These are phyloP conservation scores for Oncorhynchus masou DNA, from an alignment of 2,113 vertebrate species.

Conservation along the genomic window DNA sequence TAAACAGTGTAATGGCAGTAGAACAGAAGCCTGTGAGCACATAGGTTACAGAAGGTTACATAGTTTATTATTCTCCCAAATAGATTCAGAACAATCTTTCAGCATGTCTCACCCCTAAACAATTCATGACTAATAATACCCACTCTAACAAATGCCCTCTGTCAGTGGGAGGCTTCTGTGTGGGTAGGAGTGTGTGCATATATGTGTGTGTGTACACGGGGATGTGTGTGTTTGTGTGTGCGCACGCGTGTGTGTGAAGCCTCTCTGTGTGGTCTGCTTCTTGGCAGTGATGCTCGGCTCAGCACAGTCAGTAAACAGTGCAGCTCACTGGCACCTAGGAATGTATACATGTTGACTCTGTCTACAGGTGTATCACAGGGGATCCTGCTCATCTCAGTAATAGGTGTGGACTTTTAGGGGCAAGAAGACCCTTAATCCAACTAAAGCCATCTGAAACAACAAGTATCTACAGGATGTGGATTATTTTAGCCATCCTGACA, in stretches of 20 bases:
- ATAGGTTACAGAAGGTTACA: background rate
- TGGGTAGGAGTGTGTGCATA: too few relatives aligned
- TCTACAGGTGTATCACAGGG: background rate
- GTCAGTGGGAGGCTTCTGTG: background rate
- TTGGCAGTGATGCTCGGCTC: constrained; percentile 20
- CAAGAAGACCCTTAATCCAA: background rate
- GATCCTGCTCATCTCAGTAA: constrained; percentile 11
- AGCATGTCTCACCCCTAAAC: background rate
- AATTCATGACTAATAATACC: background rate
- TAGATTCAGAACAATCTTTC: background rate
- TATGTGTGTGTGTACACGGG: too few relatives aligned
- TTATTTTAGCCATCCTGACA: too few relatives aligned
- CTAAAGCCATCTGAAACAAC: background rate
- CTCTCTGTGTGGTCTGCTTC: background rate
- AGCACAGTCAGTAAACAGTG: constrained; percentile 35
- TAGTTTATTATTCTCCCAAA: background rate
- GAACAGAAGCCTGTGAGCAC: background rate
- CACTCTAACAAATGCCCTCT: background rate
- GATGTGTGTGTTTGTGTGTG: too few relatives aligned
- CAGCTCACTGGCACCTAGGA: constrained; percentile 14
- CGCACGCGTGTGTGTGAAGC: background rate
- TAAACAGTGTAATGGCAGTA: background rate
- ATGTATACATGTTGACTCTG: constrained; percentile 25
- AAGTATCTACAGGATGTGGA: background rate
- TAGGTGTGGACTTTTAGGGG: background rate